These are phyloP conservation scores for Apostichopus californicus DNA, from an alignment of 35 echinoderm and acorn worm species.

Conservation along the genomic window DNA sequence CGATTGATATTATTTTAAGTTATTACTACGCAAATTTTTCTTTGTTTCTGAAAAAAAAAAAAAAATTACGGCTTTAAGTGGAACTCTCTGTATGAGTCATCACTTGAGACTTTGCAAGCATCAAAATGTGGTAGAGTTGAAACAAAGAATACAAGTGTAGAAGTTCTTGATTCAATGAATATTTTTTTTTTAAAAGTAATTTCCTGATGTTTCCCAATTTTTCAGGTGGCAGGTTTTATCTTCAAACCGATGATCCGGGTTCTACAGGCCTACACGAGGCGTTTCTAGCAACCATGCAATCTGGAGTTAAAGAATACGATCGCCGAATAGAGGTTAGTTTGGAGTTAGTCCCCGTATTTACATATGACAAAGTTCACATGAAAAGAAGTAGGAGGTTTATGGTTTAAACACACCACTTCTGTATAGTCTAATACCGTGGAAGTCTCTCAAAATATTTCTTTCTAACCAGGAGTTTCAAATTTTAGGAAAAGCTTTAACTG, in stretches of 20 bases:
- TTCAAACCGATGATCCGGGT: slow-evolving; percentile 45
- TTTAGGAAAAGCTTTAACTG: not conserved
- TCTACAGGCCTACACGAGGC: slow-evolving; percentile 31
- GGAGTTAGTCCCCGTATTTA: not conserved
- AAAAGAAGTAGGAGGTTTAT: too few species aligned
- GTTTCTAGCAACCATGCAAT: slow-evolving; percentile 25
- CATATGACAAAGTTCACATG: not conserved
- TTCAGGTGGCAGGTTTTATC: slow-evolving; percentile 30
- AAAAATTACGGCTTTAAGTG: too few species aligned
- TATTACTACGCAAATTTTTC: too few species aligned
- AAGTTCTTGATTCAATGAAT: too few species aligned
- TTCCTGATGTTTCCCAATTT: not conserved
- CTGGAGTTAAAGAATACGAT: slow-evolving; percentile 16
- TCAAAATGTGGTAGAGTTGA: not conserved
- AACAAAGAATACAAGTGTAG: not conserved
- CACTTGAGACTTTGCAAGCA: not conserved
- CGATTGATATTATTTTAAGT: too few species aligned
- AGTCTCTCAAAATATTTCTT: not conserved
- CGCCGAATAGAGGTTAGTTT: slow-evolving; percentile 4
- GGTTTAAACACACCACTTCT: not conserved
- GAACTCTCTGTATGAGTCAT: too few species aligned
- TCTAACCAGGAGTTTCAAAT: not conserved
- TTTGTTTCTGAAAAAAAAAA: too few species aligned
- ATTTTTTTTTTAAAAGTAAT: too few species aligned
- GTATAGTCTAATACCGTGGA: not conserved